Evolutionary conservation across 2,888 invertebrate species (phyloP).

Genomic region (Callyntrura sp.): DNA sequence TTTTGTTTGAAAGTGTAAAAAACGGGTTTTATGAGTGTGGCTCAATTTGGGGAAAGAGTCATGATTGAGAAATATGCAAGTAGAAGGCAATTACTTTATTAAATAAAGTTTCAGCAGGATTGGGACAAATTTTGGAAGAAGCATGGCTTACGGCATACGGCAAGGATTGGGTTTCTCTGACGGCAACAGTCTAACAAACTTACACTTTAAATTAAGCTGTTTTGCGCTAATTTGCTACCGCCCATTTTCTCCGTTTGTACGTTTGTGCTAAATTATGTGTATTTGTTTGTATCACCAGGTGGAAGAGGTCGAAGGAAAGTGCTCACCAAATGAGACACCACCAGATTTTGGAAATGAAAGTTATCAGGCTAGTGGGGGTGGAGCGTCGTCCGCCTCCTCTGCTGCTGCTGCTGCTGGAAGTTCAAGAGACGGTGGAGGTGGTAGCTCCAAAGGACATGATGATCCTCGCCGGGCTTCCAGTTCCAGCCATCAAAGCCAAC

Average conservation of each 20-base stretch:
- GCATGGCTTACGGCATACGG: no score
- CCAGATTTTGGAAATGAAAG: slow-evolving; percentile 80
- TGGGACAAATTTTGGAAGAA: no score
- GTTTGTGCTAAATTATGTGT: neutral
- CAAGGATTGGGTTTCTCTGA: no score
- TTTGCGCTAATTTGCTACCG: neutral
- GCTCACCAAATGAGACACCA: slow-evolving; percentile 83
- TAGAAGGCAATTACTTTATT: neutral
- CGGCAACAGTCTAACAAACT: no score
- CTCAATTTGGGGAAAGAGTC: slow-evolving; percentile 23
- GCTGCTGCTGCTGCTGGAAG: slow-evolving; percentile 73
- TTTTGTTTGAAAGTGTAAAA: no score
- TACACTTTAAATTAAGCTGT: neutral
- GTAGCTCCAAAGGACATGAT: slow-evolving; percentile 65
- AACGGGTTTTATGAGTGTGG: no score
- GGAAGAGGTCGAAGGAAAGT: slow-evolving; percentile 84
- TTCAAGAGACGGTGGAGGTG: slow-evolving; percentile 66
- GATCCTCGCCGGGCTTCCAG: slow-evolving; percentile 81
- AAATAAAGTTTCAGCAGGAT: no score
- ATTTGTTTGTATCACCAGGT: slow-evolving; percentile 82
- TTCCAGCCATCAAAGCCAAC: slow-evolving; percentile 81
- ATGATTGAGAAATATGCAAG: neutral
- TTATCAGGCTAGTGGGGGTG: slow-evolving; percentile 75
- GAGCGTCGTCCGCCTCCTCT: slow-evolving; percentile 64
- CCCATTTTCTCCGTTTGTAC: neutral